phyloP scores from a whole-genome alignment of 2,888 invertebrate genomes.

The Scrobipalpa atriplicella region DNA sequence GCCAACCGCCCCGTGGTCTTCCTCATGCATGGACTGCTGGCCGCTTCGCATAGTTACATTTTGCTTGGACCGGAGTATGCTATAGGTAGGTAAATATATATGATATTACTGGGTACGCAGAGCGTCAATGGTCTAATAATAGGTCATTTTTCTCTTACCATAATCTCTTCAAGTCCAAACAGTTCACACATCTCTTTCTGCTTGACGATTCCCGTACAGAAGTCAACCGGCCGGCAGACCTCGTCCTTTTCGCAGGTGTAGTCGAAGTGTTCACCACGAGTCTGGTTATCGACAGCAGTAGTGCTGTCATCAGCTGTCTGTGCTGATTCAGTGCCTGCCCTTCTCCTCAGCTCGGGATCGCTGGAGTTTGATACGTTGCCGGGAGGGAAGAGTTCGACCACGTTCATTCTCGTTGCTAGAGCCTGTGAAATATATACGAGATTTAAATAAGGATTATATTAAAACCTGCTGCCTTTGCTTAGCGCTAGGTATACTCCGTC shows the following conservation, averaged over 20 bases:
- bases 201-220: constrained; percentile 42
- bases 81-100: constrained; percentile 46
- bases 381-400: constrained; percentile 45
- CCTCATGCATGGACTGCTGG: constrained; percentile 48
- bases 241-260: background rate
- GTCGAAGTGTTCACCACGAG: background rate
- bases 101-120: no score
- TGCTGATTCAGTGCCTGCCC: no score
- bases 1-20: constrained; percentile 44
- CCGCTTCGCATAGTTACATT: constrained; percentile 41
- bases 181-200: constrained; percentile 45
- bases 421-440: constrained; percentile 41
- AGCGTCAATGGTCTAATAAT: no score
- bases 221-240: constrained; percentile 22
- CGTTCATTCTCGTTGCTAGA: constrained; percentile 39
- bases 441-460: no score
- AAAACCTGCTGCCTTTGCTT: no score
- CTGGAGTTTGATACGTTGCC: background rate
- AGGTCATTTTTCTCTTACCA: constrained; percentile 39
- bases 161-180: constrained; percentile 39
- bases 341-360: background rate
- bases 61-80: constrained; percentile 39
- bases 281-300: background rate
- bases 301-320: no score
- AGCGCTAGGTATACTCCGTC: no score